Conservation (phyloP, 1,140 invertebrate species). For the Polyergus mexicanus region DNA sequence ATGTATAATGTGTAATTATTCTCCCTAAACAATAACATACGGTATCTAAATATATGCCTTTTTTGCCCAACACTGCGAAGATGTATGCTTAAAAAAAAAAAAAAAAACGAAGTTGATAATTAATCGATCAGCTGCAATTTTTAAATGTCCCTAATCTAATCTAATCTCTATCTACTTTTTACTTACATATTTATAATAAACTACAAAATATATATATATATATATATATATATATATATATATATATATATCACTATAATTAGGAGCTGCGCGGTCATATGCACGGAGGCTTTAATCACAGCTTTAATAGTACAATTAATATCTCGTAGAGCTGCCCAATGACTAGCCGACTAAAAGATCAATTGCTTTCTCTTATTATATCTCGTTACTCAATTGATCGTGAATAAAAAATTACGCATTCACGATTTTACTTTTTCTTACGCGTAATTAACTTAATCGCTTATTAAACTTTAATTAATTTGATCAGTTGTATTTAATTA, state of each 20-base stretch:
- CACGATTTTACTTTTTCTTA: not conserved
- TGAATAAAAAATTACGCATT: constrained; percentile 35
- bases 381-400: constrained; percentile 24
- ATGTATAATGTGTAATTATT: not conserved
- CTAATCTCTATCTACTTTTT: constrained; percentile 59
- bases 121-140: constrained; percentile 63
- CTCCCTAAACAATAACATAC: constrained; percentile 22
- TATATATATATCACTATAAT: constrained; percentile 78
- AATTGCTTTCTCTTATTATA: constrained; percentile 78
- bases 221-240: constrained; percentile 5
- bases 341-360: constrained; percentile 85
- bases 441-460: constrained; percentile 24
- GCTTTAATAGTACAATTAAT: constrained; percentile 82
- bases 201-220: constrained; percentile 72
- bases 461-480: constrained; percentile 45
- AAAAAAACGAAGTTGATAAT: constrained; percentile 58
- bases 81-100: constrained; percentile 28
- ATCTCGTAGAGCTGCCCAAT: constrained; percentile 84
- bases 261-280: constrained; percentile 83
- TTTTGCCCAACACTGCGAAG: constrained; percentile 67
- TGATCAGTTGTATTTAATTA: not conserved
- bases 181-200: constrained; percentile 73
- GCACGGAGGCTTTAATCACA: constrained; percentile 86
- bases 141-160: constrained; percentile 62
- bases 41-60: constrained; percentile 18